Conservation (phyloP, 2,797 vertebrate species). For the Sebastes goodei region DNA sequence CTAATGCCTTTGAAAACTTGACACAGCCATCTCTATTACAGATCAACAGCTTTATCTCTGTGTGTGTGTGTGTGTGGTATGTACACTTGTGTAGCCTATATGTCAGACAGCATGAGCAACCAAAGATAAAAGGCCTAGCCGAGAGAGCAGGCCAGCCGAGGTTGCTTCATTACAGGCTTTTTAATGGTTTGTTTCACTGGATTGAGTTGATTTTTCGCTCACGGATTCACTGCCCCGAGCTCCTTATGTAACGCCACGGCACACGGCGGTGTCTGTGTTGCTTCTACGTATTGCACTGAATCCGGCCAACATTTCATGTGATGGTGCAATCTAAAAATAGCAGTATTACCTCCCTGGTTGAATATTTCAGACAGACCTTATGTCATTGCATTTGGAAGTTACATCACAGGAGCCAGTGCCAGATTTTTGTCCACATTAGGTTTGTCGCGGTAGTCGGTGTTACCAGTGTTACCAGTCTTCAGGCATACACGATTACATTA, state of each 20-base stretch:
- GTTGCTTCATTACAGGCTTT: conserved; percentile 14
- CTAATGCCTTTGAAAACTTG: conserved; percentile 66
- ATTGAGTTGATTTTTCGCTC: neutral
- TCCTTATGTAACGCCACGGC: neutral
- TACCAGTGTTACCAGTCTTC: no score
- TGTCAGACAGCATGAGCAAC: conserved; percentile 3
- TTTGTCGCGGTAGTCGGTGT: no score
- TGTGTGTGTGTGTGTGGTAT: conserved; percentile 2
- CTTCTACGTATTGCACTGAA: neutral
- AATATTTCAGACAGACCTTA: neutral
- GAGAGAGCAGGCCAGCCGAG: neutral
- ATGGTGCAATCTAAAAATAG: neutral
- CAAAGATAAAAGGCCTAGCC: neutral
- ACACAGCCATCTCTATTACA: conserved; percentile 52
- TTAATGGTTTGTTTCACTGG: conserved; percentile 8
- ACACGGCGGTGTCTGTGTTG: neutral
- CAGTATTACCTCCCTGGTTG: neutral
- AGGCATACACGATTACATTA: no score
- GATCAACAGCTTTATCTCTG: conserved; percentile 42
- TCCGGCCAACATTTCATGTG: neutral
- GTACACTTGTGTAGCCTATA: neutral
- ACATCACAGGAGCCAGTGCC: neutral
- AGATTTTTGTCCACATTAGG: neutral
- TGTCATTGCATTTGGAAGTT: neutral
- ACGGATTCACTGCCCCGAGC: neutral